A percentile compares a stretch with the other conserved stretches of the same genome.
These are phyloP conservation scores for Piezodorus guildinii DNA, from an alignment of 1,140 invertebrate genomes.

Conservation along the genomic window DNA sequence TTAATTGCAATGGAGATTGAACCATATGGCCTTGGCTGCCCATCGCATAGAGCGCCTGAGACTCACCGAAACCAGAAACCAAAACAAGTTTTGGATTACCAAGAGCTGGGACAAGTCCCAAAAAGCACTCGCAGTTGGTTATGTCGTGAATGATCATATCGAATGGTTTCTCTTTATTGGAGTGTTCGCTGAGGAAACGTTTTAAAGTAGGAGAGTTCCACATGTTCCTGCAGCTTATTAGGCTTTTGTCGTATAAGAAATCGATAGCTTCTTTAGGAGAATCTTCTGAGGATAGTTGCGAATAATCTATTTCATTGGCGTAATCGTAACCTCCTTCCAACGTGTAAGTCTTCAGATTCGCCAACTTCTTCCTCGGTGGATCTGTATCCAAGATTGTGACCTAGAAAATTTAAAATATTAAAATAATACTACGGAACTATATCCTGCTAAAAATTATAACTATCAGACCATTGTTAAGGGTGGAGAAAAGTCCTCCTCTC, in stretches of 20 bases:
- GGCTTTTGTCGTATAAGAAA: not conserved
- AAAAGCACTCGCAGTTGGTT: constrained; percentile 11
- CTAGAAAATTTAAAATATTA: no score
- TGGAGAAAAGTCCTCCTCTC: no score
- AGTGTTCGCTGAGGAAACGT: not conserved
- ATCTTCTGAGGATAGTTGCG: not conserved
- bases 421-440: no score
- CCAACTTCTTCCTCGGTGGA: no score
- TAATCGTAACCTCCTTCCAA: no score
- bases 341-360: no score
- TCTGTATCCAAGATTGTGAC: no score
- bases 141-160: not conserved
- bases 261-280: not conserved
- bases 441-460: no score
- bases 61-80: constrained; percentile 29
- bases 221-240: not conserved
- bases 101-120: constrained; percentile 33
- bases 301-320: no score
- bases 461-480: no score
- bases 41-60: constrained; percentile 19
- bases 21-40: constrained; percentile 24
- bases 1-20: constrained; percentile 43
- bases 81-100: constrained; percentile 34
- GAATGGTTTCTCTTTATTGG: not conserved
- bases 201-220: not conserved